Evolutionary conservation across 2,888 invertebrate genomes (phyloP).

Genomic region (Athalia rosae): DNA sequence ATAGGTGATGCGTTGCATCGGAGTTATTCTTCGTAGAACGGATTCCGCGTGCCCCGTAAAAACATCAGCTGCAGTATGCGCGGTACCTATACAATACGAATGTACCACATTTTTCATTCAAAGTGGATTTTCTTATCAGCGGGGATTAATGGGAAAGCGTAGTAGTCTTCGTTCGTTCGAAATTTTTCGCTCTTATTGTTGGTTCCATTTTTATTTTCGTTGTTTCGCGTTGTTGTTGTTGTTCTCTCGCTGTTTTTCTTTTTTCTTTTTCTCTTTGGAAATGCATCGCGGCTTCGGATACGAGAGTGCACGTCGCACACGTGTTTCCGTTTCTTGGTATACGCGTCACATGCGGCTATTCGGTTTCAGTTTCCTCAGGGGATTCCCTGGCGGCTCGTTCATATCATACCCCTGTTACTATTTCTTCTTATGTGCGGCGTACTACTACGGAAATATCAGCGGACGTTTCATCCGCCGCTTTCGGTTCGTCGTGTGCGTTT

Average conservation of each 20-base stretch:
- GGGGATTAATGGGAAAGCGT: constrained; percentile 38
- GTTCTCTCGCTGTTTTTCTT: too few species aligned
- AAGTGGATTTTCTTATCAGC: background rate
- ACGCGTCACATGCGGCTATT: background rate
- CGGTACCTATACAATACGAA: background rate
- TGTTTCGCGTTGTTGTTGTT: too few species aligned
- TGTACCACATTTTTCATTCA: background rate
- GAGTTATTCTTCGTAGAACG: too few species aligned
- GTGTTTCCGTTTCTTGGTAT: background rate
- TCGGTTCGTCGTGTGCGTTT: too few species aligned
- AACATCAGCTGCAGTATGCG: background rate
- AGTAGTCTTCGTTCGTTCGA: background rate
- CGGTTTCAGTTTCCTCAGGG: background rate
- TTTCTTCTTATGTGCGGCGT: background rate
- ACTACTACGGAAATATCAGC: background rate
- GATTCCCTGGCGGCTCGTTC: background rate
- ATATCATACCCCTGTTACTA: background rate
- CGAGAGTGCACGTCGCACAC: background rate
- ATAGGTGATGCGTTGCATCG: too few species aligned
- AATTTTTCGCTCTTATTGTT: background rate
- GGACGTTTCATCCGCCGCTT: too few species aligned
- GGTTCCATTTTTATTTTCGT: too few species aligned
- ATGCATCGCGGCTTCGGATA: background rate
- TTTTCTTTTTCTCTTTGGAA: background rate
- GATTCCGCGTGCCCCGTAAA: background rate